A percentile compares a stretch with the other conserved stretches of the same genome.
These are phyloP conservation scores for Falcaria lacertinaria DNA, from an alignment of 2,888 invertebrate genomes.

Conservation along the genomic window DNA sequence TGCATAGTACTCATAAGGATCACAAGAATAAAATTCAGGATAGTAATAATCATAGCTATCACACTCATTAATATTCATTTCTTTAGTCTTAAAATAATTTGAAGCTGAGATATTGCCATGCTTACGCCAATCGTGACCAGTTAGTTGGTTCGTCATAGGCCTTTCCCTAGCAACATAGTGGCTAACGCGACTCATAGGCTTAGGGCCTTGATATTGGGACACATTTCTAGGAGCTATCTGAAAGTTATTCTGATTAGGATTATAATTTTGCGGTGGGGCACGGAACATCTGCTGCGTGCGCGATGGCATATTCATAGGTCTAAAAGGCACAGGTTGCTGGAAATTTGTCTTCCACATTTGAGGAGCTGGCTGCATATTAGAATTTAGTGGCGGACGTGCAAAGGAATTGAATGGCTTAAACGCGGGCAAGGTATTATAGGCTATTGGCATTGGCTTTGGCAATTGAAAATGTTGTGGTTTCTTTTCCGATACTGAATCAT, in stretches of 20 bases:
- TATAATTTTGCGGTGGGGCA: slow-evolving; percentile 9
- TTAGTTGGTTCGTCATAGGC: background rate
- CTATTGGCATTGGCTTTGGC: too few species aligned
- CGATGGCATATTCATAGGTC: slow-evolving; percentile 1
- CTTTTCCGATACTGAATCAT: slow-evolving; percentile 2
- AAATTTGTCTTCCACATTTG: slow-evolving; percentile 1
- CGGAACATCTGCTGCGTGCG: slow-evolving; percentile 13
- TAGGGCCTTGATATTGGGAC: background rate
- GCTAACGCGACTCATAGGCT: background rate
- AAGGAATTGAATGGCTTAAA: background rate
- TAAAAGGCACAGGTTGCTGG: background rate
- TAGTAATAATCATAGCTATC: background rate
- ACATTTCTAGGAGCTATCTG: too few species aligned
- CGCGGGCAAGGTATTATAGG: background rate
- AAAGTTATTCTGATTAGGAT: background rate
- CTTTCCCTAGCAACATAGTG: background rate
- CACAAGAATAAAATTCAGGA: background rate
- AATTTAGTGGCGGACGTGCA: slow-evolving; percentile 4
- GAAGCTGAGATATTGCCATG: slow-evolving; percentile 1
- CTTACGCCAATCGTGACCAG: background rate
- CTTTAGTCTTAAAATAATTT: background rate
- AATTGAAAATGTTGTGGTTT: background rate
- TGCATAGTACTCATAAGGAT: background rate
- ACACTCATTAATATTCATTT: background rate
- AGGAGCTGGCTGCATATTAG: background rate